Evolutionary conservation across 2,888 invertebrate species (phyloP).

Genomic region (Prenolepis imparis): DNA sequence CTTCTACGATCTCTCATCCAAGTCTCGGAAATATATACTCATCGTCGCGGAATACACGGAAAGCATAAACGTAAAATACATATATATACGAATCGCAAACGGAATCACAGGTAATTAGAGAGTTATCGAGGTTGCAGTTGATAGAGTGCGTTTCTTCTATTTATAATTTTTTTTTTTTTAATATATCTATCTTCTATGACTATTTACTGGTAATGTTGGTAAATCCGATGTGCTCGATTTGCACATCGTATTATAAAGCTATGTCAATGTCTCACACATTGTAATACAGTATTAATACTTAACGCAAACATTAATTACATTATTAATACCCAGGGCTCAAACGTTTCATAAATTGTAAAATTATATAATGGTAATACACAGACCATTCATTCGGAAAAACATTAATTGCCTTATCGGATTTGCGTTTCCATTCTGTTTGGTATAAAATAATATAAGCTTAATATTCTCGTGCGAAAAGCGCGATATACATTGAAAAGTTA

Average conservation of each 20-base stretch:
- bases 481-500: slow-evolving; percentile 34
- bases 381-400: slow-evolving; percentile 51
- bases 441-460: slow-evolving; percentile 52
- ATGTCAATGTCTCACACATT: slow-evolving; percentile 48
- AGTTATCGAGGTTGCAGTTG: slow-evolving; percentile 44
- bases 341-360: slow-evolving; percentile 56
- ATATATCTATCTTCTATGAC: background rate
- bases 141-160: background rate
- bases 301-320: slow-evolving; percentile 51
- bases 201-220: slow-evolving; percentile 19
- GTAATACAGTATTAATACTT: slow-evolving; percentile 49
- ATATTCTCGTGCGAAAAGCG: slow-evolving; percentile 32
- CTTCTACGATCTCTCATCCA: slow-evolving; percentile 25
- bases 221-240: slow-evolving; percentile 40
- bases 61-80: background rate
- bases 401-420: slow-evolving; percentile 57
- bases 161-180: background rate
- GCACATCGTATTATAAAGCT: slow-evolving; percentile 44
- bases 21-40: slow-evolving; percentile 32
- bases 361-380: slow-evolving; percentile 51
- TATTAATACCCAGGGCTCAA: slow-evolving; percentile 48
- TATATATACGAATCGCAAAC: slow-evolving; percentile 23
- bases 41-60: slow-evolving; percentile 19
- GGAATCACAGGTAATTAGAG: slow-evolving; percentile 38
- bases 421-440: slow-evolving; percentile 47